Evolutionary conservation across 2,888 invertebrate genomes (phyloP).

Genomic region (Andrena marginata): DNA sequence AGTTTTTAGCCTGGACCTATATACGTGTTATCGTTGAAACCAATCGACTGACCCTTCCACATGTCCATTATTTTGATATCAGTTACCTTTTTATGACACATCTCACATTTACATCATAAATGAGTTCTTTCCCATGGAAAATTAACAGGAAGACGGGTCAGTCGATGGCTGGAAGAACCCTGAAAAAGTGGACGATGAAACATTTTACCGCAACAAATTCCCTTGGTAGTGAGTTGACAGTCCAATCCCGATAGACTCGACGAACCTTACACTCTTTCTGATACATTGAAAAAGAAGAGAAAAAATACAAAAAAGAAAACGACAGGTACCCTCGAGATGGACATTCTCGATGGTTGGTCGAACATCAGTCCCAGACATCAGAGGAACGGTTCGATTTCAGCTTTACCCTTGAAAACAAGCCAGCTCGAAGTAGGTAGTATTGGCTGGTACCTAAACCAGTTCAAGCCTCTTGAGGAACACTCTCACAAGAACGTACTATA

Average conservation of each 20-base stretch:
- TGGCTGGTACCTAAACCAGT: conserved; percentile 13
- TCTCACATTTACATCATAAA: neutral
- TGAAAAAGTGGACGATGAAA: neutral
- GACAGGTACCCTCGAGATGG: conserved; percentile 52
- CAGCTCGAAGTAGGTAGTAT: conserved; percentile 21
- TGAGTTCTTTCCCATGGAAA: neutral
- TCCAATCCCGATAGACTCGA: conserved; percentile 35
- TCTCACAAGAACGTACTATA: conserved; percentile 4
- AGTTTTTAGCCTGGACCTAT: conserved; percentile 30
- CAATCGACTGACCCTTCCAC: conserved; percentile 8
- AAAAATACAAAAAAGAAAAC: neutral
- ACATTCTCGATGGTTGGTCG: conserved; percentile 43
- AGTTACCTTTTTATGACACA: neutral
- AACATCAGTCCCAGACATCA: conserved; percentile 1
- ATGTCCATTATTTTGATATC: neutral
- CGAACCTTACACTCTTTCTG: neutral
- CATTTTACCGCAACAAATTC: neutral
- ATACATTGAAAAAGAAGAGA: neutral
- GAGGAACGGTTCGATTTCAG: conserved; percentile 23
- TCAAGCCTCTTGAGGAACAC: conserved; percentile 15
- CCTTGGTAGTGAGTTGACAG: conserved; percentile 33
- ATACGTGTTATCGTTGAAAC: neutral
- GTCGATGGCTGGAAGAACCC: conserved; percentile 19
- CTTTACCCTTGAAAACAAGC: conserved; percentile 15
- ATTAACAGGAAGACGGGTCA: neutral